Conservation (phyloP, 1,140 invertebrate species). For the Galleria mellonella region DNA sequence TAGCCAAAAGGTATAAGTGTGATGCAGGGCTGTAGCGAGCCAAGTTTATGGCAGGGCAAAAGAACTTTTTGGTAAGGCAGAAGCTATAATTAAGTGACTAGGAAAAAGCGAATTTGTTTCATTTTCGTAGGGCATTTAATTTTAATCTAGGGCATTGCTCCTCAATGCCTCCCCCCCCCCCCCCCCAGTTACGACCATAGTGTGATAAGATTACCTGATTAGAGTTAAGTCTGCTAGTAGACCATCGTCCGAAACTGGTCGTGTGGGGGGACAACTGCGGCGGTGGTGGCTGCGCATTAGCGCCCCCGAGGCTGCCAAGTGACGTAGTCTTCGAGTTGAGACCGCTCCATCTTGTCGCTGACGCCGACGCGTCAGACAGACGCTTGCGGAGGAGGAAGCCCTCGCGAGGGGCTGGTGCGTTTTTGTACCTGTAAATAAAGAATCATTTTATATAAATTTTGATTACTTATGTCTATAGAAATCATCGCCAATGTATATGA, state of each 20-base stretch:
- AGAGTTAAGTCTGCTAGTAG: constrained; percentile 88
- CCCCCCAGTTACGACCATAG: no score
- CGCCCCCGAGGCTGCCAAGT: constrained; percentile 79
- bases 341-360: constrained; percentile 79
- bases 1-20: no score
- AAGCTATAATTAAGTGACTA: no score
- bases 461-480: neutral
- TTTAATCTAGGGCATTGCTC: no score
- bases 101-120: no score
- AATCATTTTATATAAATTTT: neutral
- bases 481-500: no score
- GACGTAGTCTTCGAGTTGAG: constrained; percentile 87
- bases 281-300: constrained; percentile 64
- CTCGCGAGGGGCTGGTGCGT: constrained; percentile 82
- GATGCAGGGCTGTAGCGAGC: no score
- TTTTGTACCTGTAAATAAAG: constrained; percentile 79
- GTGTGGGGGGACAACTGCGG: constrained; percentile 64
- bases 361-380: constrained; percentile 79
- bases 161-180: no score
- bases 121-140: no score
- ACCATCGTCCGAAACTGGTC: constrained; percentile 85
- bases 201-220: no score
- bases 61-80: no score
- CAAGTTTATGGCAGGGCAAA: no score
- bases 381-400: constrained; percentile 80